Evolutionary conservation across 2,113 vertebrate genomes (phyloP).

Genomic region (Meles meles): DNA sequence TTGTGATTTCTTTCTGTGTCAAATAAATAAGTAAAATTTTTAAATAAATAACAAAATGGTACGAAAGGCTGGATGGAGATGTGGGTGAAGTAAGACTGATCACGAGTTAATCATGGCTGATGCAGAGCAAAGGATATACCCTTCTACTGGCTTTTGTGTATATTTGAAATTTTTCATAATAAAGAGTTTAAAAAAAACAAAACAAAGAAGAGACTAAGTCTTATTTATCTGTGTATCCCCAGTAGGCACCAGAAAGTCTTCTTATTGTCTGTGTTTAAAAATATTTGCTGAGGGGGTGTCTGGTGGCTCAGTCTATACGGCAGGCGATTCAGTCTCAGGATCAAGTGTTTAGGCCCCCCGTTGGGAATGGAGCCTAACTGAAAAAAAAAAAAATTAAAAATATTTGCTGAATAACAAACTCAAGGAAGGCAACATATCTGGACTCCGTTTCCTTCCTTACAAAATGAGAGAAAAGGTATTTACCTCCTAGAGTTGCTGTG

Average conservation of each 20-base stretch:
- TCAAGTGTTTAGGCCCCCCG: accelerated
- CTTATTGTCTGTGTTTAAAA: neutral
- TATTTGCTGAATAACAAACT: neutral
- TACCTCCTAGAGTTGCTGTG: neutral
- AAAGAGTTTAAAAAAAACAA: neutral
- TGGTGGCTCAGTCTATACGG: neutral
- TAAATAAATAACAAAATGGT: neutral
- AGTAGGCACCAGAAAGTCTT: neutral
- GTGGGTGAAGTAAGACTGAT: neutral
- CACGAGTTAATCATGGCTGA: neutral
- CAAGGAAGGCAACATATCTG: neutral
- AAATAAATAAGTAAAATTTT: no score
- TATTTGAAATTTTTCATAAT: neutral
- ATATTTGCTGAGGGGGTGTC: neutral
- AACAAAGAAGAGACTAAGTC: neutral
- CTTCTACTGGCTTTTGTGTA: neutral
- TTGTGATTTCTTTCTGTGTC: no score
- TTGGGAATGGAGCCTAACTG: neutral
- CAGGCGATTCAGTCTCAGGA: neutral
- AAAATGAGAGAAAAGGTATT: neutral
- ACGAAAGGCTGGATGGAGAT: neutral
- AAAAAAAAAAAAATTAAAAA: neutral
- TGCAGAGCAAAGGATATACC: neutral
- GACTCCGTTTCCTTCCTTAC: neutral
- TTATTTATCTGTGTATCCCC: neutral